phyloP scores from a whole-genome alignment of 2,113 vertebrate species.

The Hepsetus odoe region DNA sequence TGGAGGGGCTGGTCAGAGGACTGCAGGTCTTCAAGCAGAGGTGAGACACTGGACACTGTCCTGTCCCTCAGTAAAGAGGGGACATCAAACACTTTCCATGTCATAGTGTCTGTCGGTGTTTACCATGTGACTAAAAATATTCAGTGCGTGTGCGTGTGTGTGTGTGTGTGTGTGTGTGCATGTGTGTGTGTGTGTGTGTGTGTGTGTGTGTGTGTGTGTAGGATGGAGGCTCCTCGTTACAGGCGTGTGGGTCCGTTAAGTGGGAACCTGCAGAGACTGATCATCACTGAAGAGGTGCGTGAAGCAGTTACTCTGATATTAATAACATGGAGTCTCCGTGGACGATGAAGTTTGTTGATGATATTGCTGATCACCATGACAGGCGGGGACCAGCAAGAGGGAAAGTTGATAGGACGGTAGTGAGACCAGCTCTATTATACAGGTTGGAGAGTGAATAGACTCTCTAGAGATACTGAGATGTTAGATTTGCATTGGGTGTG shows the following conservation, averaged over 20 bases:
- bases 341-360: no score
- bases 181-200: constrained; percentile 9
- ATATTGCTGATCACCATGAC: no score
- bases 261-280: constrained; percentile 83
- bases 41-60: constrained; percentile 65
- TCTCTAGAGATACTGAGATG: no score
- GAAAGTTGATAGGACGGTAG: no score
- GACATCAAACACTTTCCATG: no score
- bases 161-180: constrained; percentile 59
- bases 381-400: no score
- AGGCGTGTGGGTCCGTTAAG: constrained; percentile 80
- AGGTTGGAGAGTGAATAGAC: no score
- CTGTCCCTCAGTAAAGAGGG: no score
- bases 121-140: background rate
- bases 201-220: constrained; percentile 59
- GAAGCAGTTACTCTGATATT: background rate
- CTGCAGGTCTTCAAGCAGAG: constrained; percentile 95
- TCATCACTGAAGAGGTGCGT: constrained; percentile 90
- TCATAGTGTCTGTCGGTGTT: background rate
- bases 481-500: no score
- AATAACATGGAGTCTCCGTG: background rate
- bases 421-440: no score
- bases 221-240: constrained; percentile 86
- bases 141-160: no score
- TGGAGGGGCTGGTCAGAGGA: constrained; percentile 92